Percentiles rank a stretch among this genome's conserved stretches.
phyloP scores from a whole-genome alignment of 2,113 vertebrate genomes.

The Takifugu flavidus region DNA sequence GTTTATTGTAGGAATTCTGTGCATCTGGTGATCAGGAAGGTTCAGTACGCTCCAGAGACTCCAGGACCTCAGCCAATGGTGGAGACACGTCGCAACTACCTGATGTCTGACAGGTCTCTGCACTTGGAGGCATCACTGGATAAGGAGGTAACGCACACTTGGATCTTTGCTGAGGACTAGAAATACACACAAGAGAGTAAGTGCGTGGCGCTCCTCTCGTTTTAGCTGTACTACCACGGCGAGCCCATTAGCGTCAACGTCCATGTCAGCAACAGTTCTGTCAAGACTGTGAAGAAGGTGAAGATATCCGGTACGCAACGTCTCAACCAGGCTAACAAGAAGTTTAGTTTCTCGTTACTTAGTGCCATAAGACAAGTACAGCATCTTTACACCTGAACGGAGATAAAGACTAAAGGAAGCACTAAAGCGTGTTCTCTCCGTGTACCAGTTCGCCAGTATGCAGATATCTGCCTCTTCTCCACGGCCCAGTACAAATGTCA shows the following conservation, averaged over 20 bases:
- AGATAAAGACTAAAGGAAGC: too few relatives aligned
- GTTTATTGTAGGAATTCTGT: conserved; percentile 82
- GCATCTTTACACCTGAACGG: too few relatives aligned
- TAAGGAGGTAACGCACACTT: conserved; percentile 78
- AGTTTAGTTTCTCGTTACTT: too few relatives aligned
- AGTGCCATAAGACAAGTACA: too few relatives aligned
- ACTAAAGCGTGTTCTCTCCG: not conserved
- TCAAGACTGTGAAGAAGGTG: conserved; percentile 87
- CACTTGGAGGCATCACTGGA: conserved; percentile 89
- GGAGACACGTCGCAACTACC: conserved; percentile 87
- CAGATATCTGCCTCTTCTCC: conserved; percentile 92
- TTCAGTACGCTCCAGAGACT: conserved; percentile 89
- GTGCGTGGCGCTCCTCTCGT: too few relatives aligned
- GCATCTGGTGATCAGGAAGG: conserved; percentile 87
- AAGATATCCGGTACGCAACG: conserved; percentile 81
- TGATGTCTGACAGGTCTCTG: conserved; percentile 88
- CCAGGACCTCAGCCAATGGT: conserved; percentile 87
- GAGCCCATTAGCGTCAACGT: conserved; percentile 89
- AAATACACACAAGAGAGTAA: not conserved
- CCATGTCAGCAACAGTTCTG: conserved; percentile 91
- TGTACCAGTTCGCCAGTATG: conserved; percentile 85
- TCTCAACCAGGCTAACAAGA: too few relatives aligned
- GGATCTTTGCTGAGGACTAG: not conserved
- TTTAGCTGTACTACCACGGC: conserved; percentile 83
- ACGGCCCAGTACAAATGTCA: conserved; percentile 93